A percentile compares a stretch with the other conserved stretches of the same genome.
Conservation (phyloP, 2,888 invertebrate genomes). For the Tupiocoris notatus region DNA sequence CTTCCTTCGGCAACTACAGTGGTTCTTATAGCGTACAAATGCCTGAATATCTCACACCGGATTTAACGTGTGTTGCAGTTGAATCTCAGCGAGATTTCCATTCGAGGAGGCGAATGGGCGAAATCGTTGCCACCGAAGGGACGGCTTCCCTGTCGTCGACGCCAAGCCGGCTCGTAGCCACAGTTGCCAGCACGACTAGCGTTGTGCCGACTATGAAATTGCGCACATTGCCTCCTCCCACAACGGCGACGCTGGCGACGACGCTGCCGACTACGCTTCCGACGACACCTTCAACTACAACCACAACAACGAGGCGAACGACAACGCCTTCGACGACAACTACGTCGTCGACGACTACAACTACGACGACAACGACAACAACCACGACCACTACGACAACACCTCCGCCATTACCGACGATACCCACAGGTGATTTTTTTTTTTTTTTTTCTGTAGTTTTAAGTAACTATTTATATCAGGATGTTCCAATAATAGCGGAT, state of each 20-base stretch:
- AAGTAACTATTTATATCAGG: too few relatives aligned
- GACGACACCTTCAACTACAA: conserved; percentile 47
- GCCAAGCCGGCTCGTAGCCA: conserved; percentile 56
- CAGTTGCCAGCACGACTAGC: conserved; percentile 54
- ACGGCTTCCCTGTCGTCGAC: conserved; percentile 46
- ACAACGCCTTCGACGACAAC: conserved; percentile 49
- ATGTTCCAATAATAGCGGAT: too few relatives aligned
- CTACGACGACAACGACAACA: conserved; percentile 50
- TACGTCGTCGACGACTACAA: conserved; percentile 53
- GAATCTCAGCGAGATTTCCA: conserved; percentile 89
- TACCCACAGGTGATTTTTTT: conserved; percentile 55
- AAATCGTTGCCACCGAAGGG: conserved; percentile 52
- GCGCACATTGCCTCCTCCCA: conserved; percentile 46
- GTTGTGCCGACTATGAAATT: conserved; percentile 20
- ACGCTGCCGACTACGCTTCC: conserved; percentile 48
- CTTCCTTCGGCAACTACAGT: too few relatives aligned
- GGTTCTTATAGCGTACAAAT: too few relatives aligned
- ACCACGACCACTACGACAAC: conserved; percentile 50
- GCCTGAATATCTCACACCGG: too few relatives aligned
- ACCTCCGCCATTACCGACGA: conserved; percentile 51
- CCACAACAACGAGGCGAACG: conserved; percentile 45
- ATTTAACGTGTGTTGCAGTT: conserved; percentile 66
- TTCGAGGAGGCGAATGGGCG: conserved; percentile 56
- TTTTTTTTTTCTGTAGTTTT: too few relatives aligned
- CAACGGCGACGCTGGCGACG: conserved; percentile 46